Evolutionary conservation across 1,140 invertebrate species (phyloP), one percentile per base, ranked within the genome.

Genomic region (Sesamia nonagrioides): DNA sequence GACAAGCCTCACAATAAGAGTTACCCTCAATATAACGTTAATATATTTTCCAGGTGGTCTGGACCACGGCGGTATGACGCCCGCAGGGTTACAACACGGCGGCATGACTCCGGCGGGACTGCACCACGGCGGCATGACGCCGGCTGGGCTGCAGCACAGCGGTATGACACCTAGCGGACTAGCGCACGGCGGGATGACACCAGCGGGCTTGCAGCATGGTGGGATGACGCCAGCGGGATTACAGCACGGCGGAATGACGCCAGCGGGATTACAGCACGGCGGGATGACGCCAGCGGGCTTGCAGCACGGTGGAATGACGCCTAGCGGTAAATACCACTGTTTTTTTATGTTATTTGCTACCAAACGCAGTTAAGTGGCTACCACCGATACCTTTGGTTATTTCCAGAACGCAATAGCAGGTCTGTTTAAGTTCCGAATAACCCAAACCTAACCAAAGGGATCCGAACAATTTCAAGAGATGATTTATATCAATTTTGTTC

Each of bases 111-210:
- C 83, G 1, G 52, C 79, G 0, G 88, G 82, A 6, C 71, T 89
- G 27, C 77, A 85, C 80, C 94, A 84, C 56, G 87, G 87, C 6
- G 87, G 86, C 52, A 86, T 92, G 84, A 91, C 88, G 1, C 89
- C 90, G 0, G 88, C 80, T 0, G 91, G 88, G 0, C 63, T 92
- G 13, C 83, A 86, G 8, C 91, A 93, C 60, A 90, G 93, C 15
- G 90, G 89, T 0, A 76, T 80, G 61, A 85, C 80, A 4, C 78
- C 84, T 9, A 48, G 40, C 27, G 82, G 78, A 5, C 68, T 91
- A 42, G 88, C 90, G 4, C 88, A 91, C 78, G 90, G 90, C 0
- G 94, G 93, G 33, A 87, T 95, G 85, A 95, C 95, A 8, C 95
- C 95, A 0, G 88, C 84, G 0, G 95, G 89, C 11, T 85, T 95